phyloP scores from a whole-genome alignment of 2,113 vertebrate species.

The Porphyrio hochstetteri region DNA sequence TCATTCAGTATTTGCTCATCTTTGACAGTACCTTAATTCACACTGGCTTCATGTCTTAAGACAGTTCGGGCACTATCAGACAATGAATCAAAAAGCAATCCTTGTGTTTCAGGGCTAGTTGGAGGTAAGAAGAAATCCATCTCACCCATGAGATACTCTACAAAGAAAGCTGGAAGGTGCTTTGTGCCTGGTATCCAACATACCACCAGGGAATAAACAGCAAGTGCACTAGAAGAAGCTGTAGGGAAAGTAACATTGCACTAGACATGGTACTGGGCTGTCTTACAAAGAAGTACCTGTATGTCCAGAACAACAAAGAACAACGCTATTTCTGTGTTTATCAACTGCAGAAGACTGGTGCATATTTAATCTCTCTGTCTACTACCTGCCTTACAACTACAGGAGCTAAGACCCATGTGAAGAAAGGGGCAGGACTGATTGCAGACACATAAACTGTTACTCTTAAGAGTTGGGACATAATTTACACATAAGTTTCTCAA shows the following conservation, averaged over 20 bases:
- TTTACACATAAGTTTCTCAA: background rate
- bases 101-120: background rate
- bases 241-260: background rate
- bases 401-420: rapidly evolving
- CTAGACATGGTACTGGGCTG: background rate
- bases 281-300: background rate
- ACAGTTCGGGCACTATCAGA: background rate
- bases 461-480: background rate
- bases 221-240: background rate
- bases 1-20: background rate
- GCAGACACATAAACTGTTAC: background rate
- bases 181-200: background rate
- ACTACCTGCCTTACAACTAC: background rate
- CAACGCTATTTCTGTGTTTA: background rate
- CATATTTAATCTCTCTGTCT: background rate
- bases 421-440: background rate
- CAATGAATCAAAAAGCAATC: background rate
- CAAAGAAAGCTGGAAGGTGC: background rate
- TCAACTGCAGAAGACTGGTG: background rate
- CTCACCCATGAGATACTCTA: background rate
- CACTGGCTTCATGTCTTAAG: background rate
- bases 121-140: background rate
- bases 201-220: background rate
- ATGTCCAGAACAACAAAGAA: background rate
- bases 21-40: background rate